Evolutionary conservation across 2,888 invertebrate genomes (phyloP).

Genomic region (Pogonocherus hispidulus): DNA sequence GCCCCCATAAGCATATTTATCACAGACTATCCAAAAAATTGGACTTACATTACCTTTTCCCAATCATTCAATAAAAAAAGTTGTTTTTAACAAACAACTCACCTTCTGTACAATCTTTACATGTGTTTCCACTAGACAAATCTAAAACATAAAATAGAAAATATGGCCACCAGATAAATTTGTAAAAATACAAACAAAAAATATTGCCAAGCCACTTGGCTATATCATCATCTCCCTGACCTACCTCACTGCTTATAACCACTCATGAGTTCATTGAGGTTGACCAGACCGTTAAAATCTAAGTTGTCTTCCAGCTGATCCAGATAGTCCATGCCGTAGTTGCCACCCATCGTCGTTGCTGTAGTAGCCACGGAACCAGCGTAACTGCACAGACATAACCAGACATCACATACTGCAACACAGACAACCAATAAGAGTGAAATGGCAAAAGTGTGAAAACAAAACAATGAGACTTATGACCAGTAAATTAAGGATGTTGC

Average conservation of each 20-base stretch:
- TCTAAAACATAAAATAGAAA: slow-evolving; percentile 19
- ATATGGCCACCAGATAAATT: slow-evolving; percentile 38
- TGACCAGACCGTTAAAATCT: slow-evolving; percentile 64
- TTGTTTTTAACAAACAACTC: slow-evolving; percentile 23
- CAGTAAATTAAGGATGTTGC: slow-evolving; percentile 56
- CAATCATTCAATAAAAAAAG: too few relatives aligned
- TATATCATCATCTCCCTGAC: background rate
- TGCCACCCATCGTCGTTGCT: slow-evolving; percentile 57
- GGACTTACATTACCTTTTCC: too few relatives aligned
- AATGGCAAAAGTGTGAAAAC: slow-evolving; percentile 34
- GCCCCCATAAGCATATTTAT: too few relatives aligned
- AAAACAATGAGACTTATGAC: background rate
- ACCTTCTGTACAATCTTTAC: background rate
- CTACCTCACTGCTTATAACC: slow-evolving; percentile 57
- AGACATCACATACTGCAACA: slow-evolving; percentile 69
- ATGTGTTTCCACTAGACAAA: background rate
- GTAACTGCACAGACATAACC: slow-evolving; percentile 70
- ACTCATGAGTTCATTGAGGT: slow-evolving; percentile 65
- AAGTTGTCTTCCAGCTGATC: slow-evolving; percentile 65
- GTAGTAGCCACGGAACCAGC: slow-evolving; percentile 66
- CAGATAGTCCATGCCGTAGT: slow-evolving; percentile 64
- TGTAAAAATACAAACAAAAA: slow-evolving; percentile 18
- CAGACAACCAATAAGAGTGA: slow-evolving; percentile 63
- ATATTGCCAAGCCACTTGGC: background rate
- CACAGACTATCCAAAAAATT: too few relatives aligned